These are phyloP conservation scores for Syngnathus typhle DNA, from an alignment of 2,113 vertebrate species.

Conservation along the genomic window DNA sequence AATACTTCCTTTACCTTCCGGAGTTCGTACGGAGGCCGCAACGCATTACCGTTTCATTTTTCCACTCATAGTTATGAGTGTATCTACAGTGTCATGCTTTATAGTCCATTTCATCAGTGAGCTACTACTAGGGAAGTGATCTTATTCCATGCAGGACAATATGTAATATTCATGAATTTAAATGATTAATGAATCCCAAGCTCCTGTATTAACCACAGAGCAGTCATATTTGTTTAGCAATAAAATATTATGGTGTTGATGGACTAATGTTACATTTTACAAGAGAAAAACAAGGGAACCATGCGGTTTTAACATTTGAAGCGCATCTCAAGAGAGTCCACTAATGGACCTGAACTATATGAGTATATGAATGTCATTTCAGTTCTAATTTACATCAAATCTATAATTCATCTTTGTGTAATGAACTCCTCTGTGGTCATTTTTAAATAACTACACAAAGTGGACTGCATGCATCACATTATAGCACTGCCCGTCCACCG, in stretches of 20 bases:
- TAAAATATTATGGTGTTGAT: conserved; percentile 17
- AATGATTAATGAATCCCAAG: conserved; percentile 33
- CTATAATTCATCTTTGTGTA: conserved; percentile 53
- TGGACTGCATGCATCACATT: conserved; percentile 53
- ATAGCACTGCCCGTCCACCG: conserved; percentile 15
- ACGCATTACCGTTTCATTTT: neutral
- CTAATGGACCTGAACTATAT: conserved; percentile 22
- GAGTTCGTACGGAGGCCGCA: too few species aligned
- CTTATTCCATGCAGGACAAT: conserved; percentile 12
- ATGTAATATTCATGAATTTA: conserved; percentile 40
- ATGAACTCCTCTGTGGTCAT: conserved; percentile 45
- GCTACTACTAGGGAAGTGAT: conserved; percentile 9
- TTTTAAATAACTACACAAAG: conserved; percentile 57
- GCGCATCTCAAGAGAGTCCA: neutral
- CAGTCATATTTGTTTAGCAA: neutral
- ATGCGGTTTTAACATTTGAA: neutral
- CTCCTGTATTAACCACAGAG: conserved; percentile 3
- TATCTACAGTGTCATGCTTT: neutral
- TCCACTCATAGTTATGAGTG: neutral
- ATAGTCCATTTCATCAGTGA: neutral
- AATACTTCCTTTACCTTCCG: too few species aligned
- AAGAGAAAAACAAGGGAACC: conserved; percentile 1
- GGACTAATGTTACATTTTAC: neutral
- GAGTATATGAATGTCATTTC: conserved; percentile 29
- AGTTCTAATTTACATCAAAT: conserved; percentile 44